Conservation (phyloP, 1,140 invertebrate species). For the Popillia japonica region DNA sequence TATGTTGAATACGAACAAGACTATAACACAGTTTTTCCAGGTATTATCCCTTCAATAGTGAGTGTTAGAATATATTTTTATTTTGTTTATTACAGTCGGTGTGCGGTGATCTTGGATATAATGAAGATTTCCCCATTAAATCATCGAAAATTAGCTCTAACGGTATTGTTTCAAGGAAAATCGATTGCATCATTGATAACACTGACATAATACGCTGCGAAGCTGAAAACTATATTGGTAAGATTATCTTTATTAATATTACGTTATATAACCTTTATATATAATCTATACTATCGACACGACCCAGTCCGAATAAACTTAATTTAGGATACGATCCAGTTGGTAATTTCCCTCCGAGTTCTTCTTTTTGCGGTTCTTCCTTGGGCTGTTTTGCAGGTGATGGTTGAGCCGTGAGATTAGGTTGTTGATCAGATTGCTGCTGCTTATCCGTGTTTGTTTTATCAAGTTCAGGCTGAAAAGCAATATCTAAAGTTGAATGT, state of each 20-base stretch:
- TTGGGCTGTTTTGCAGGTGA: no score
- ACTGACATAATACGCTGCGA: neutral
- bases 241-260: neutral
- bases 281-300: neutral
- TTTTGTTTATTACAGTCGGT: neutral
- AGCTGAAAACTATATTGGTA: constrained; percentile 1
- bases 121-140: neutral
- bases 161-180: neutral
- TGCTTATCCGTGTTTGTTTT: no score
- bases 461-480: no score
- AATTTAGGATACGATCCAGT: neutral
- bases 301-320: neutral
- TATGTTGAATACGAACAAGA: constrained; percentile 23
- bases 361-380: no score
- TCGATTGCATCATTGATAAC: neutral
- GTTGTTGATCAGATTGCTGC: no score
- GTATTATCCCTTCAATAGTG: neutral
- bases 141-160: neutral
- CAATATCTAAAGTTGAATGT: no score
- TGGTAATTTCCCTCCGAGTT: no score
- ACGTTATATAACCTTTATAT: neutral
- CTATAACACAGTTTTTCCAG: constrained; percentile 38
- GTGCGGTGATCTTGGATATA: neutral
- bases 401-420: no score
- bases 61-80: neutral